Conservation (phyloP, 2,113 vertebrate genomes). For the Mus pahari region DNA sequence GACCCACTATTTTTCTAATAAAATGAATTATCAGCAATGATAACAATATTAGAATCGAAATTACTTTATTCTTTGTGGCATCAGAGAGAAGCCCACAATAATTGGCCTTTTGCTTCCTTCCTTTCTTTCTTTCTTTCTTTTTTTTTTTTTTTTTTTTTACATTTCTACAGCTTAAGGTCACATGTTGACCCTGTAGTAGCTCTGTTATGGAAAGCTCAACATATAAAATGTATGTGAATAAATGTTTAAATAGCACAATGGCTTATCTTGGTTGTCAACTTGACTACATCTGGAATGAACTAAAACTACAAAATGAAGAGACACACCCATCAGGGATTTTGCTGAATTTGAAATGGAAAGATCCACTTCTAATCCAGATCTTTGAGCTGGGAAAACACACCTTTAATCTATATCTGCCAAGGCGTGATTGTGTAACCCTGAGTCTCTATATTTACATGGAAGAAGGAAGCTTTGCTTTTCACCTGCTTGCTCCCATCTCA, state of each 20-base stretch:
- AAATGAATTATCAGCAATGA: conserved; percentile 51
- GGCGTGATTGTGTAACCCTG: not conserved
- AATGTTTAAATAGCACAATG: not conserved
- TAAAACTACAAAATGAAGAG: not conserved
- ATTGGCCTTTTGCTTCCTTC: not conserved
- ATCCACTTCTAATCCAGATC: not conserved
- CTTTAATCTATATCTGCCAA: not conserved
- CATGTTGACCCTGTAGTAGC: not conserved
- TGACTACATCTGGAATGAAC: not conserved
- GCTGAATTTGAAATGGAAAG: not conserved
- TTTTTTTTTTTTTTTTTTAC: not conserved
- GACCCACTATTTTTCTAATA: conserved; percentile 47
- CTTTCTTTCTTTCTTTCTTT: not conserved
- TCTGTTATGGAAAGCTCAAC: conserved; percentile 15
- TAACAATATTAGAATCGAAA: conserved; percentile 19
- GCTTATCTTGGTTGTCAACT: not conserved
- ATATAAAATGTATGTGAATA: not conserved
- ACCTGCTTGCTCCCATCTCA: not conserved
- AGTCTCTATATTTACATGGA: not conserved
- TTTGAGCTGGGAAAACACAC: not conserved
- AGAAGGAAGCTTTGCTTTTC: not conserved
- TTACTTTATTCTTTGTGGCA: conserved; percentile 13
- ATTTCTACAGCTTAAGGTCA: not conserved
- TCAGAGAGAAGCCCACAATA: not conserved
- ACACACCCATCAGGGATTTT: not conserved